These are phyloP conservation scores for Parthenolecanium corni DNA, from an alignment of 2,888 invertebrate genomes.

Conservation along the genomic window DNA sequence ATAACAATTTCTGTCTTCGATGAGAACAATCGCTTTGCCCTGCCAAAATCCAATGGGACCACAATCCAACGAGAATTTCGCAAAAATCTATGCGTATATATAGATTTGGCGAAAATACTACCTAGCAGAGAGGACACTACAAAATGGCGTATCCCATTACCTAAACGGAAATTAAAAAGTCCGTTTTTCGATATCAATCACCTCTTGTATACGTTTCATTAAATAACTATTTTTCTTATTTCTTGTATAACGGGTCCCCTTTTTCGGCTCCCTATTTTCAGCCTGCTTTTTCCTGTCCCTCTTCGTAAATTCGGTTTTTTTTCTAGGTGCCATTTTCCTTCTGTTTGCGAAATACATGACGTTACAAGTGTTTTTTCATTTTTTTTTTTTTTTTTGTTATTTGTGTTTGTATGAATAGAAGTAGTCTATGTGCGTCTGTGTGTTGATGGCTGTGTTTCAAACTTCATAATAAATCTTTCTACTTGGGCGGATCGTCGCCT, in stretches of 20 bases:
- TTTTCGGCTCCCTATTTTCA: background rate
- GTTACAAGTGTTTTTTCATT: background rate
- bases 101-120: too few species aligned
- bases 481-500: background rate
- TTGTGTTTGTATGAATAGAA: too few species aligned
- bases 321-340: background rate
- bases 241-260: constrained; percentile 8
- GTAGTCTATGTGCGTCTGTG: too few species aligned
- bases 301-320: constrained; percentile 6
- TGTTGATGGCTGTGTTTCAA: background rate
- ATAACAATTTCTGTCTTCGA: too few species aligned
- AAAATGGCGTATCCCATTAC: constrained; percentile 15
- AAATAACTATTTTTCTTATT: constrained; percentile 21
- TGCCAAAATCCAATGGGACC: too few species aligned
- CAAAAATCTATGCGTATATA: too few species aligned
- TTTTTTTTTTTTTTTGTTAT: background rate
- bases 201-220: constrained; percentile 2
- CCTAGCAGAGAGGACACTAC: too few species aligned
- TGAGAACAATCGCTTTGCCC: too few species aligned
- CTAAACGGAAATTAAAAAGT: constrained; percentile 21
- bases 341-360: too few species aligned
- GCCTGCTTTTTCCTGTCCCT: background rate
- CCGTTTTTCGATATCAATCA: constrained; percentile 17
- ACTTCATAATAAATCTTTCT: constrained; percentile 6
- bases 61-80: too few species aligned